These are phyloP conservation scores for Xestia sexstrigata DNA, from an alignment of 2,888 invertebrate genomes.

Conservation along the genomic window DNA sequence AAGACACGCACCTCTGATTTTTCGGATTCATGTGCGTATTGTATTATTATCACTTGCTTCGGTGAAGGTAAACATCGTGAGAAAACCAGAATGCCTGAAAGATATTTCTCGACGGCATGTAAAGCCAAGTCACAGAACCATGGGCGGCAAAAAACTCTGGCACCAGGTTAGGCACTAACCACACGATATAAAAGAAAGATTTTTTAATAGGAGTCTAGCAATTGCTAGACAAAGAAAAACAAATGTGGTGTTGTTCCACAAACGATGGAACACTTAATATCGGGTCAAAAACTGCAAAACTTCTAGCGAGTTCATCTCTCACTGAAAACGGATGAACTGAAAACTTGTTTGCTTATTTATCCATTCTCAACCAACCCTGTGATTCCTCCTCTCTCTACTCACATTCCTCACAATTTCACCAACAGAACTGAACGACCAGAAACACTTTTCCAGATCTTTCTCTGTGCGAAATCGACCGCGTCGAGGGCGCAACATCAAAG, in stretches of 20 bases:
- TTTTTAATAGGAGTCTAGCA: too few relatives aligned
- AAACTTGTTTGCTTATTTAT: background rate
- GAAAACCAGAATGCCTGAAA: too few relatives aligned
- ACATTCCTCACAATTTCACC: constrained; percentile 44
- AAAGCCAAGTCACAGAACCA: too few relatives aligned
- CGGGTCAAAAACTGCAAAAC: background rate
- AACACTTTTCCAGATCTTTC: constrained; percentile 59
- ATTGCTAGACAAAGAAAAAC: background rate
- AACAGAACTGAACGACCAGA: constrained; percentile 44
- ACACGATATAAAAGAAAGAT: too few relatives aligned
- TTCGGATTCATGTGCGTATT: too few relatives aligned
- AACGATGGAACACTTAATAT: background rate
- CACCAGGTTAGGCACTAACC: too few relatives aligned
- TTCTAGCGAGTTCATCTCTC: background rate
- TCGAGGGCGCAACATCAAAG: constrained; percentile 64
- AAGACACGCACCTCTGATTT: too few relatives aligned
- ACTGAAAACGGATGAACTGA: background rate
- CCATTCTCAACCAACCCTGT: background rate
- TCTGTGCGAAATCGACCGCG: constrained; percentile 60
- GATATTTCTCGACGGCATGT: too few relatives aligned
- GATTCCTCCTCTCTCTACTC: background rate
- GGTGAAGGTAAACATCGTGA: too few relatives aligned
- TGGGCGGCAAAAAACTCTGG: too few relatives aligned
- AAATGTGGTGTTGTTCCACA: background rate
- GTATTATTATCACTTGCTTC: too few relatives aligned